phyloP scores from a whole-genome alignment of 2,113 vertebrate genomes.

The Eubucco bourcierii region DNA sequence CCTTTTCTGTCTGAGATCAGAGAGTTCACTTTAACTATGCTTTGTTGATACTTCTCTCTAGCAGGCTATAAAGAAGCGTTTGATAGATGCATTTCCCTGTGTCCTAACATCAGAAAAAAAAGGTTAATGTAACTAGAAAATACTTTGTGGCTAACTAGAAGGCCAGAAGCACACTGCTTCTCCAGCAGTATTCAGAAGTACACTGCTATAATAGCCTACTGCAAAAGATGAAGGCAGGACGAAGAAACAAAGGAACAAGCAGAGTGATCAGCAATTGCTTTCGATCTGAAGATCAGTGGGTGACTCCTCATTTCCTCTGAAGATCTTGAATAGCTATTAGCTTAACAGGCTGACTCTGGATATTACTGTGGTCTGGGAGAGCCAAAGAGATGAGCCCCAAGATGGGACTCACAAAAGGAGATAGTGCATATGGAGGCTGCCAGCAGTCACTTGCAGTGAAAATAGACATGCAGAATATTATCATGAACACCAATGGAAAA shows the following conservation, averaged over 20 bases:
- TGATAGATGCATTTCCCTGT: neutral
- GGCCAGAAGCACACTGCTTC: neutral
- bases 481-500: neutral
- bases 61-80: slow-evolving; percentile 21
- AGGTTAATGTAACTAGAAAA: neutral
- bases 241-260: neutral
- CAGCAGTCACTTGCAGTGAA: neutral
- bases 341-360: neutral
- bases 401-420: neutral
- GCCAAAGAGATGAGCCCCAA: neutral
- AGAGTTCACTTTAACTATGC: slow-evolving; percentile 18
- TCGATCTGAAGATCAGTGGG: neutral
- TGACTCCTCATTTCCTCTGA: neutral
- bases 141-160: neutral
- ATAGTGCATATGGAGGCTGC: neutral
- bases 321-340: neutral
- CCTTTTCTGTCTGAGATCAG: slow-evolving; percentile 44
- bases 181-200: neutral
- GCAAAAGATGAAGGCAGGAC: neutral
- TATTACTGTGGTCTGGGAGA: neutral
- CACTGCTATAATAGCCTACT: neutral
- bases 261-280: neutral
- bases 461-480: neutral
- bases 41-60: slow-evolving; percentile 30
- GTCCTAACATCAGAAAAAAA: neutral